Conservation (phyloP, 2,797 vertebrate species). For the Odontamblyopus lacepedii region DNA sequence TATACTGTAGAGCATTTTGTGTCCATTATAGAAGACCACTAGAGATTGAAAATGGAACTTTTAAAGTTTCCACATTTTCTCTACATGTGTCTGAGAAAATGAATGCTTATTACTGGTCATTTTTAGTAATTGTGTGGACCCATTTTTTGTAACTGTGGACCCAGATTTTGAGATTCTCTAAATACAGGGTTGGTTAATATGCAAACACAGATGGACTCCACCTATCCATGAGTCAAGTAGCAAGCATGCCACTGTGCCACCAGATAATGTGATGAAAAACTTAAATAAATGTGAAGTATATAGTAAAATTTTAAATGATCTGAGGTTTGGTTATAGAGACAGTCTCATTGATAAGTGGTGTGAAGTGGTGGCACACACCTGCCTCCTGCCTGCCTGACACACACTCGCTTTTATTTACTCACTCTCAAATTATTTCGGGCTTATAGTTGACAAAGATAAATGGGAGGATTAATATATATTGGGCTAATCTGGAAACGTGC, state of each 20-base stretch:
- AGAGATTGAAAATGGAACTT: background rate
- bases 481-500: constrained; percentile 87
- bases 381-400: constrained; percentile 79
- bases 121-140: too few species aligned
- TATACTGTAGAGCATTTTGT: background rate
- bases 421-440: constrained; percentile 86
- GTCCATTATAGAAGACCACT: background rate
- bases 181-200: too few species aligned
- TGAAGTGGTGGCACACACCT: constrained; percentile 85
- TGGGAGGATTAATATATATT: constrained; percentile 91
- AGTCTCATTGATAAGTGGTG: constrained; percentile 81
- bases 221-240: too few species aligned
- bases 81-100: too few species aligned
- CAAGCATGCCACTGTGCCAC: too few species aligned
- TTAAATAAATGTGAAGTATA: too few species aligned
- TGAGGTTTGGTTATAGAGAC: constrained; percentile 67
- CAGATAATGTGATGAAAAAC: too few species aligned
- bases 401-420: constrained; percentile 88
- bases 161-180: too few species aligned
- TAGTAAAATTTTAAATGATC: too few species aligned
- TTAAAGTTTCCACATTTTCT: background rate
- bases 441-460: constrained; percentile 85
- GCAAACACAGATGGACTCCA: too few species aligned
- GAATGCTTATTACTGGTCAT: too few species aligned
- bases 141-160: too few species aligned